Conservation (phyloP, 2,797 vertebrate species). For the Silurus lanzhouensis region DNA sequence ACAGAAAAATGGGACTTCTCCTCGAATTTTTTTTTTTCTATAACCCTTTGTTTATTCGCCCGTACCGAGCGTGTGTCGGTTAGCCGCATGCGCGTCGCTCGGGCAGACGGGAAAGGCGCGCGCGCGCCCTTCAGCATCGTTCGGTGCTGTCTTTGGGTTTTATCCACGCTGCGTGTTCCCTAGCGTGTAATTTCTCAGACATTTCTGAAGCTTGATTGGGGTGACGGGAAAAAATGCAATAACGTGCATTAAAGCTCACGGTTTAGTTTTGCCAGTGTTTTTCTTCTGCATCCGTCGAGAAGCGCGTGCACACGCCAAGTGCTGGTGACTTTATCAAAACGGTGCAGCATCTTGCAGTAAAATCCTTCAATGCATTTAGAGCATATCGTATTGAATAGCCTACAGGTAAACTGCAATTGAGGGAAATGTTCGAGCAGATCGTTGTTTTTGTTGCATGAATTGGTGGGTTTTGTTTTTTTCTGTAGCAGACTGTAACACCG, state of each 20-base stretch:
- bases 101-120: slow-evolving; percentile 61
- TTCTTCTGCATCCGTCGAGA: slow-evolving; percentile 4
- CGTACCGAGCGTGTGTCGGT: background rate
- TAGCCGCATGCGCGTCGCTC: slow-evolving; percentile 47
- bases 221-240: background rate
- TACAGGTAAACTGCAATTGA: background rate
- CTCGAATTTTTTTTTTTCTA: slow-evolving; percentile 15
- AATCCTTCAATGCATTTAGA: background rate
- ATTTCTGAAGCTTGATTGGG: too few species aligned
- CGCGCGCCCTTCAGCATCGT: slow-evolving; percentile 30
- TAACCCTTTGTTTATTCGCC: background rate
- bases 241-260: background rate
- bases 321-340: slow-evolving; percentile 17
- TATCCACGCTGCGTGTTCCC: background rate
- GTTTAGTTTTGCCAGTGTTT: slow-evolving; percentile 23
- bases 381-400: background rate
- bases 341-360: background rate
- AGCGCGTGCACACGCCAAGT: slow-evolving; percentile 8
- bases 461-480: background rate
- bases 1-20: slow-evolving; percentile 46
- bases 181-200: background rate
- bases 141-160: background rate
- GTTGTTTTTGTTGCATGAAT: background rate
- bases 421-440: background rate
- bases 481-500: slow-evolving; percentile 23